Percentiles rank a stretch among this genome's conserved stretches.
Conservation (phyloP, 2,113 vertebrate genomes). For the Coregonus clupeaformis region DNA sequence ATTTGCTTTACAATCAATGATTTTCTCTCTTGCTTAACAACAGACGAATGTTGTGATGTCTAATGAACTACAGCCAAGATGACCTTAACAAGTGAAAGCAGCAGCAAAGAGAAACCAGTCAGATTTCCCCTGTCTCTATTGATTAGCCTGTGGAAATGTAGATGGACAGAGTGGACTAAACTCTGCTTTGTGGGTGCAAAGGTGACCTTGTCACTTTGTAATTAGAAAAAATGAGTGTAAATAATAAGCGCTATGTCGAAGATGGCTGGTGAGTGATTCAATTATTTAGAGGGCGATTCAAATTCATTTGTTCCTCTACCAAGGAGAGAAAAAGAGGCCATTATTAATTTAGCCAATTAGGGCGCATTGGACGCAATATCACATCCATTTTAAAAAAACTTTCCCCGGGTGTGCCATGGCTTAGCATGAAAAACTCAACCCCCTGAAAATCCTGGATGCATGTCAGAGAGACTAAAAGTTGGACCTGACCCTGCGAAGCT, state of each 20-base stretch:
- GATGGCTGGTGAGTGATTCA: slow-evolving; percentile 56
- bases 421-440: slow-evolving; percentile 67
- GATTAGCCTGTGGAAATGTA: slow-evolving; percentile 21
- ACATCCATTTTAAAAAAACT: slow-evolving; percentile 60
- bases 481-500: slow-evolving; percentile 48
- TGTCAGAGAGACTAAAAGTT: slow-evolving; percentile 70
- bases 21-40: slow-evolving; percentile 3
- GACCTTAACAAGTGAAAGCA: slow-evolving; percentile 3
- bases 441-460: slow-evolving; percentile 42
- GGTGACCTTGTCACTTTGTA: slow-evolving; percentile 67
- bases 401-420: slow-evolving; percentile 56
- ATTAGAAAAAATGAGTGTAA: slow-evolving; percentile 65
- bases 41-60: not conserved
- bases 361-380: slow-evolving; percentile 77
- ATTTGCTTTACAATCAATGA: slow-evolving; percentile 24
- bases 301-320: slow-evolving; percentile 71
- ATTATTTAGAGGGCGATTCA: slow-evolving; percentile 70
- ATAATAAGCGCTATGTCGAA: slow-evolving; percentile 60
- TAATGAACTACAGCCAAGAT: not conserved
- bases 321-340: slow-evolving; percentile 50
- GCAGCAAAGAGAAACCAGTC: slow-evolving; percentile 2
- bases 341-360: slow-evolving; percentile 84
- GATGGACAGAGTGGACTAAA: slow-evolving; percentile 3
- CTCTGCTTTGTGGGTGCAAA: slow-evolving; percentile 23
- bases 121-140: slow-evolving; percentile 16